Evolutionary conservation across 2,888 invertebrate genomes (phyloP), one percentile per base, ranked within the genome.

Genomic region (Disparrhopalites patrizii): DNA sequence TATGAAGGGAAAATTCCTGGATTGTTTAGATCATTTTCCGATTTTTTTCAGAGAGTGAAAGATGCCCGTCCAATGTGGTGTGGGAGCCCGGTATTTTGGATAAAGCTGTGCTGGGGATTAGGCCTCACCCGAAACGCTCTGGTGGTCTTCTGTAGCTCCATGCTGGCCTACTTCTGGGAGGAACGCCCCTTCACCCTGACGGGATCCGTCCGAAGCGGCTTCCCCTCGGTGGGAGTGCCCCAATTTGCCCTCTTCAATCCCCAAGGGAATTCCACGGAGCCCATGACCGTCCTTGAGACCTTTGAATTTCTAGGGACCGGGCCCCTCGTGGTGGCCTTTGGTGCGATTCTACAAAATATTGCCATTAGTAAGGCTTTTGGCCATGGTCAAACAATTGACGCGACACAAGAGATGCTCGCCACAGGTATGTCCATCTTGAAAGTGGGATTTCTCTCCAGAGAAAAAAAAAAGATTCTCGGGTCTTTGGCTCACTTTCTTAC

Each of bases 311-410:
- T 96, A 66, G 93, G 94, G 4, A 86, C 90, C 0, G 92, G 93
- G 0, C 87, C 95, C 70, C 81, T 90, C 30, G 83, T 96, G 58
- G 87, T 96, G 10, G 94, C 96, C 1, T 84, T 96, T 31, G 90
- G 96, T 71, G 93, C 91, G 0, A 90, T 96, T 0, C 81, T 96
- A 51, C 95, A 96, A 70, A 93, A 94, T 77, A 92, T 96, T 1
- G 96, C 96, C 7, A 96, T 96, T 72, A 93, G 93, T 5, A 96
- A 95, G 80, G 93, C 95, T 30, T 96, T 96, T 78, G 89, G 95
- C 2, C 81, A 81, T 68, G 89, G 87, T 62, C 83, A 83, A 28
- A 82, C 84, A 2, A 84, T 95, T 66, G 90, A 92, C 79, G 91
- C 93, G 1, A 90, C 91, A 5, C 95, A 95, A 80, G 95, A 96